phyloP scores from a whole-genome alignment of 2,888 invertebrate genomes.

The Trypoxylon attenuatum region DNA sequence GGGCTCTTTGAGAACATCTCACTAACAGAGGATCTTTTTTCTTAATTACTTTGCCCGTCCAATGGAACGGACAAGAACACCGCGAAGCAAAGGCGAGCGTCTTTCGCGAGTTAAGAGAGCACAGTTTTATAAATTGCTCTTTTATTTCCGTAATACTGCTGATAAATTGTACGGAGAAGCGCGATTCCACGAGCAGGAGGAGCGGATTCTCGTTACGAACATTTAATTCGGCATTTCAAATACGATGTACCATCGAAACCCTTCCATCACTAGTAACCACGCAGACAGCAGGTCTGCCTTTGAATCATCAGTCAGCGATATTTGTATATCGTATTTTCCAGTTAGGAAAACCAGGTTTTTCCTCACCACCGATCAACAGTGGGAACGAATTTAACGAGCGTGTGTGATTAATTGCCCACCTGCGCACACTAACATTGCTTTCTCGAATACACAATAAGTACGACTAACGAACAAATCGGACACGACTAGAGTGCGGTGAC shows the following conservation, averaged over 20 bases:
- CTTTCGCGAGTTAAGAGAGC: too few species aligned
- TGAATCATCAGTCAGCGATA: slow-evolving; percentile 10
- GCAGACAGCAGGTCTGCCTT: slow-evolving; percentile 12
- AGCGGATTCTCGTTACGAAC: too few species aligned
- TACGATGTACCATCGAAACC: slow-evolving; percentile 4
- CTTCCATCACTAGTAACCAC: slow-evolving; percentile 7
- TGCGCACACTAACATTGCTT: slow-evolving; percentile 17
- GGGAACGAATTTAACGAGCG: slow-evolving; percentile 23
- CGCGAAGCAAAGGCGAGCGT: background rate
- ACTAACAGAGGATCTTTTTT: slow-evolving; percentile 6
- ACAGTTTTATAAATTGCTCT: background rate
- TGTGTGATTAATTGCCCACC: slow-evolving; percentile 48
- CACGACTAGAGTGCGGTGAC: slow-evolving; percentile 12
- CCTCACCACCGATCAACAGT: slow-evolving; percentile 21
- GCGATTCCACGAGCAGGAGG: too few species aligned
- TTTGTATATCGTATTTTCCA: slow-evolving; percentile 20
- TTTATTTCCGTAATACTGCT: background rate
- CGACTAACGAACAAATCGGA: slow-evolving; percentile 38
- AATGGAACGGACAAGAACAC: background rate
- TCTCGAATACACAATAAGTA: slow-evolving; percentile 14
- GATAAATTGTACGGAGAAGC: too few species aligned
- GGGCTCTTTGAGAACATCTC: slow-evolving; percentile 6
- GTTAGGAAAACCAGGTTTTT: slow-evolving; percentile 17
- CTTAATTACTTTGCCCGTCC: slow-evolving; percentile 10
- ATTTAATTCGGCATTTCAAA: too few species aligned